Evolutionary conservation across 2,797 vertebrate species (phyloP), one percentile per base, ranked within the genome.

Genomic region (Salmo trutta): DNA sequence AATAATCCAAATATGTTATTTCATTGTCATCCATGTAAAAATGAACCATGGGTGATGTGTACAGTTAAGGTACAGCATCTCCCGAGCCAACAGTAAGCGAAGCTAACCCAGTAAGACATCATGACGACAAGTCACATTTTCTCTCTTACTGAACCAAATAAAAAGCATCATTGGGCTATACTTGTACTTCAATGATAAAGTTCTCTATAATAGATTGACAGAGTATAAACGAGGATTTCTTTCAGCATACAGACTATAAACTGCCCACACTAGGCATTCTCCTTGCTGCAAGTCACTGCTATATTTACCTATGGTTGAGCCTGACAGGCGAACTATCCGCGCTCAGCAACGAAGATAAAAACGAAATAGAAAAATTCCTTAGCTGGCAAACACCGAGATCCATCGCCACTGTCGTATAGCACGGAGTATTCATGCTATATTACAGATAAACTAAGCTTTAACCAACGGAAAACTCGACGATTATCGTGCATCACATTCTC

Each of bases 361-460:
- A 99, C 80, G 98, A 99, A 81, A 99, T 97, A 41, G 98, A 98
- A 93, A 98, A 96, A 93, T 98, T 93, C 88, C 97, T 95, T 81
- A 99, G 94, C 90, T 98, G 97, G 94, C 96, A 98, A 89, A 99
- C 97, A 91, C 98, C 96, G 92, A 98, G 95, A 96, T 99, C 98
- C 98, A 99, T 98, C 79, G 97, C 96, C 95, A 95, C 94, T 81
- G 94, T 94, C 80, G 94, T 94, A 94, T 96, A 97, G 94, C 97
- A 98, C 94, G 94, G 95, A 92, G 95, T 89, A 91, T 94, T 96
- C 96, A 97, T 96, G 92, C 96, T 93, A 93, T 81, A 88, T 76
- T 64, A 47, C 84, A 84, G 86, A 85, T 75, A 87, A 73, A 31
- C 77, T 59, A 75, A 56, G 31, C 53, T 80, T n/a, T 73, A 77